These are phyloP conservation scores for Smithornis capensis DNA, from an alignment of 2,113 vertebrate genomes.

Conservation along the genomic window DNA sequence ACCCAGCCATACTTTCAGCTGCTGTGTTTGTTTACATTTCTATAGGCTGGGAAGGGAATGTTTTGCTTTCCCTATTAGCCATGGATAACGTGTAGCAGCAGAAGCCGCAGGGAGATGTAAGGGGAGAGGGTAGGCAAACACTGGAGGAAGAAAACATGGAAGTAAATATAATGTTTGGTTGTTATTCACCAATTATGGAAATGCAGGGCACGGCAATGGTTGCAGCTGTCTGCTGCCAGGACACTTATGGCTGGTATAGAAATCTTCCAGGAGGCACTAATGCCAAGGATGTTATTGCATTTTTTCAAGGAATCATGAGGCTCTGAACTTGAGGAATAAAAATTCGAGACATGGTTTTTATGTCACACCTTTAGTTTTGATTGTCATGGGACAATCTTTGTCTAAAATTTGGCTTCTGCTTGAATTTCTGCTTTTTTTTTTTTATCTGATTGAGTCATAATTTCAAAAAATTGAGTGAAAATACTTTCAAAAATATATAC, in stretches of 20 bases:
- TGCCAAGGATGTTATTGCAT: neutral
- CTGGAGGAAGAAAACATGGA: neutral
- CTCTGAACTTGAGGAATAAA: neutral
- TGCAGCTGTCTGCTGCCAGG: neutral
- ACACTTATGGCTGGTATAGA: neutral
- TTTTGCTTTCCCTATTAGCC: neutral
- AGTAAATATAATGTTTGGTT: neutral
- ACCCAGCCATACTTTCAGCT: neutral
- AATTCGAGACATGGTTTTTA: neutral
- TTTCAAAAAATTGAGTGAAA: neutral
- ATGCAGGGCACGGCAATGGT: neutral
- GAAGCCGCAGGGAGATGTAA: neutral
- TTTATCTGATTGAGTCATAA: neutral
- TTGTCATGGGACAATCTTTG: neutral
- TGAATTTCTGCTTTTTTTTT: neutral
- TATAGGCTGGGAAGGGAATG: neutral
- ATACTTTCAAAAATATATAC: neutral
- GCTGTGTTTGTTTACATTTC: neutral
- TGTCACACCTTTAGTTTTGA: neutral
- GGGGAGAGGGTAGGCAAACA: neutral
- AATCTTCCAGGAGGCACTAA: neutral
- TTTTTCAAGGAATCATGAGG: neutral
- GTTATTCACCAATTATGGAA: neutral
- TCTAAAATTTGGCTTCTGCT: neutral
- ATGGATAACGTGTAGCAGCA: neutral